Evolutionary conservation across 2,888 invertebrate genomes (phyloP).

Genomic region (Heliconius ethilla): DNA sequence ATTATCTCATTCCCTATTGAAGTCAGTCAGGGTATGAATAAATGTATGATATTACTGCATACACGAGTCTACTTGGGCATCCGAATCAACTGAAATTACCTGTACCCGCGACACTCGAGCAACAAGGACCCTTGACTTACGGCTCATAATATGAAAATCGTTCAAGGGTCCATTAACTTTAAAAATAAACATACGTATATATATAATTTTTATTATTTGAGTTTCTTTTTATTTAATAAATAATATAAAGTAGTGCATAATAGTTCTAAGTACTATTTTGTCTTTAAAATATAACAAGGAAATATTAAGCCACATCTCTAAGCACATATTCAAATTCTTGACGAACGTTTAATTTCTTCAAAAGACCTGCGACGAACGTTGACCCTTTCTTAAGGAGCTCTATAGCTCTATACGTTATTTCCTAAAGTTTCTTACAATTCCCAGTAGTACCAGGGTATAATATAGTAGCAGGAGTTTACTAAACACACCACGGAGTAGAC

Average conservation of each 20-base stretch:
- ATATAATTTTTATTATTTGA: neutral
- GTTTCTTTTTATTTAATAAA: neutral
- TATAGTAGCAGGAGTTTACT: constrained; percentile 17
- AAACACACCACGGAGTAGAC: constrained; percentile 13
- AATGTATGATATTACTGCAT: constrained; percentile 12
- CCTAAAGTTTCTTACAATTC: constrained; percentile 25
- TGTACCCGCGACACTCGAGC: constrained; percentile 22
- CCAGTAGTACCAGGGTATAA: constrained; percentile 35
- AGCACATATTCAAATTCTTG: neutral
- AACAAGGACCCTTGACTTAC: constrained; percentile 17
- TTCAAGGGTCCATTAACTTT: constrained; percentile 10
- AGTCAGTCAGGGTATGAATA: neutral
- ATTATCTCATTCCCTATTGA: neutral
- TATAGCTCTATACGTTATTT: neutral
- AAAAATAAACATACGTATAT: constrained; percentile 3
- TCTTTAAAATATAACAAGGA: neutral
- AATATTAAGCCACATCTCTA: neutral
- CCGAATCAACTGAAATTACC: constrained; percentile 26
- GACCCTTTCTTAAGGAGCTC: neutral
- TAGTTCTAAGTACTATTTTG: neutral
- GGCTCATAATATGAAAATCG: constrained; percentile 15
- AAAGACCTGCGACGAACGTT: neutral
- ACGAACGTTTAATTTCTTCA: constrained; percentile 11
- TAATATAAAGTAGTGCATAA: neutral
- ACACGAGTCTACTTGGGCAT: constrained; percentile 4